phyloP scores from a whole-genome alignment of 1,140 invertebrate species.

The Diorhabda elongata region DNA sequence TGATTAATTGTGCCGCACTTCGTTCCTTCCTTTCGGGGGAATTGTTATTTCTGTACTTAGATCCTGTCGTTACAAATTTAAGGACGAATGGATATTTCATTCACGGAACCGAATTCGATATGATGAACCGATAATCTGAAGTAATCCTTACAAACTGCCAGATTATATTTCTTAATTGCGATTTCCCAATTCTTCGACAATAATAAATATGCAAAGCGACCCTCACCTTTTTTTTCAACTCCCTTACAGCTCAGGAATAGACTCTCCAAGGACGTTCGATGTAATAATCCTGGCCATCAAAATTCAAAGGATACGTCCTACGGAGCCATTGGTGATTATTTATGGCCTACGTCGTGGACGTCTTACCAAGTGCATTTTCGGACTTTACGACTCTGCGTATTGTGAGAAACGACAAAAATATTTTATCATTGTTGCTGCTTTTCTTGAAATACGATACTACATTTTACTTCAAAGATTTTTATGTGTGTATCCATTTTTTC shows the following conservation, averaged over 20 bases:
- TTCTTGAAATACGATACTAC: neutral
- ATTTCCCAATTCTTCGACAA: neutral
- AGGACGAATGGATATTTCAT: neutral
- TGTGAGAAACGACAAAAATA: neutral
- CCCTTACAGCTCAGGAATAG: neutral
- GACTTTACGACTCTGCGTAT: neutral
- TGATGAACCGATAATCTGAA: too few relatives aligned
- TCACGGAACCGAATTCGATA: too few relatives aligned
- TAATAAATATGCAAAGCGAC: slow-evolving; percentile 1
- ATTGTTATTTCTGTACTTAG: neutral
- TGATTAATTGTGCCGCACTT: neutral
- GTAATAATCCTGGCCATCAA: neutral
- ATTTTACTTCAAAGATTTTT: too few relatives aligned
- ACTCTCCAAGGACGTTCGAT: neutral
- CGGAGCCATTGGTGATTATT: slow-evolving; percentile 1
- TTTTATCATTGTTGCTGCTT: neutral
- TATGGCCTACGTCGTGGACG: neutral
- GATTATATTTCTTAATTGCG: neutral
- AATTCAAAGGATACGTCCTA: slow-evolving; percentile 2
- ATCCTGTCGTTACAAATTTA: neutral
- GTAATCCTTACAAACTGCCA: neutral
- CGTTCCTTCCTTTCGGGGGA: neutral
- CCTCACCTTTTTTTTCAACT: neutral
- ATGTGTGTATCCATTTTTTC: too few relatives aligned
- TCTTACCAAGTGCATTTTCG: neutral